Percentiles rank a stretch among this genome's conserved stretches.
phyloP scores from a whole-genome alignment of 2,113 vertebrate genomes.

The Pseudorhombus dupliciocellatus region DNA sequence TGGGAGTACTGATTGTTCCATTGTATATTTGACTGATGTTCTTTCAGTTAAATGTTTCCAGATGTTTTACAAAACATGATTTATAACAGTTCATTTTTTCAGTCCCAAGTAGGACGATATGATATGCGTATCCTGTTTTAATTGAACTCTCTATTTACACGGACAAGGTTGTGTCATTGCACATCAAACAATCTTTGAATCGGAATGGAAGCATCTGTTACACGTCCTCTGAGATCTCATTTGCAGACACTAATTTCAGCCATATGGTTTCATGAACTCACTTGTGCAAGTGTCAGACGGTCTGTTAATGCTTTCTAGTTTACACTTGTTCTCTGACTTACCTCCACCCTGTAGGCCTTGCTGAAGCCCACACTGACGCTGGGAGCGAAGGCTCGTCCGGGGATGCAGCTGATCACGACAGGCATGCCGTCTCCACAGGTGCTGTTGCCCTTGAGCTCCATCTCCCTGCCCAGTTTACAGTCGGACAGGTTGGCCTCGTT shows the following conservation, averaged over 20 bases:
- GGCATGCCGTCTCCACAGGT: slow-evolving; percentile 88
- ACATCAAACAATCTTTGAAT: not conserved
- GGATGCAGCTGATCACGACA: slow-evolving; percentile 90
- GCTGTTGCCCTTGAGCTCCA: slow-evolving; percentile 75
- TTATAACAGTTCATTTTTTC: slow-evolving; percentile 9
- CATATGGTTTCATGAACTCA: slow-evolving; percentile 6
- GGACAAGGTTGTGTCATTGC: not conserved
- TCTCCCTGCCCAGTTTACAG: slow-evolving; percentile 84
- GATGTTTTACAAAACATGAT: slow-evolving; percentile 15
- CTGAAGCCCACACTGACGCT: slow-evolving; percentile 85
- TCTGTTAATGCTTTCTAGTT: not conserved
- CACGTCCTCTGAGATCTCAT: not conserved
- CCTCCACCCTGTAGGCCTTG: slow-evolving; percentile 94
- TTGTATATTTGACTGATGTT: slow-evolving; percentile 12
- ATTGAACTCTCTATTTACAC: not conserved
- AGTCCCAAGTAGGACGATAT: not conserved
- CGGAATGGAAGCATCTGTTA: not conserved
- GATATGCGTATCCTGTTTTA: not conserved
- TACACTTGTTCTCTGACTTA: slow-evolving; percentile 55
- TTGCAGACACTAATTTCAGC: not conserved
- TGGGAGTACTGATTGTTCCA: not conserved
- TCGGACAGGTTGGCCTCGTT: slow-evolving; percentile 88
- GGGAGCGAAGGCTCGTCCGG: slow-evolving; percentile 88
- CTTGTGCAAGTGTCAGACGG: not conserved
- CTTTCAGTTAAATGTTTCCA: slow-evolving; percentile 21